These are phyloP conservation scores for Silurus aristotelis DNA, from an alignment of 2,797 vertebrate genomes.

Conservation along the genomic window DNA sequence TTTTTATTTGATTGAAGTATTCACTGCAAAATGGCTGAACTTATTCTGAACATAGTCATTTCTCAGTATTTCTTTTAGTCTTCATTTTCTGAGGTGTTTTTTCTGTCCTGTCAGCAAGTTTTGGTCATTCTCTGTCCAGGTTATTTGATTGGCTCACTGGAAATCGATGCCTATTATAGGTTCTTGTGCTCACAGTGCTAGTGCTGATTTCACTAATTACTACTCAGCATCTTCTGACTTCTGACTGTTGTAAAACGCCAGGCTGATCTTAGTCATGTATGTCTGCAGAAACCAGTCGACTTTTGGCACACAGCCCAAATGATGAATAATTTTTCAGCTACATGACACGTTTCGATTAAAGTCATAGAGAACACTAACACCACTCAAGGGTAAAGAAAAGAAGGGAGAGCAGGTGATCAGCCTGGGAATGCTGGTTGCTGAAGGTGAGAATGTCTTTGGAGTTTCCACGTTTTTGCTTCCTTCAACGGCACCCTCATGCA, in stretches of 20 bases:
- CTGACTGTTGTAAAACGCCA: background rate
- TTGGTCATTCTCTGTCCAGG: background rate
- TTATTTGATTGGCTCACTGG: background rate
- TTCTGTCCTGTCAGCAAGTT: background rate
- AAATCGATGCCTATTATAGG: background rate
- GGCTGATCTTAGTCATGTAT: background rate
- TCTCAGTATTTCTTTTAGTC: background rate
- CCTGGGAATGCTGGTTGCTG: too few relatives aligned
- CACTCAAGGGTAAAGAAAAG: too few relatives aligned
- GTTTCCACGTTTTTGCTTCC: too few relatives aligned
- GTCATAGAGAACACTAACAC: too few relatives aligned
- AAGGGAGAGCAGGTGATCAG: too few relatives aligned
- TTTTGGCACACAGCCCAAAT: background rate
- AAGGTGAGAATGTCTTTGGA: too few relatives aligned
- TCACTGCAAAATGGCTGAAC: background rate
- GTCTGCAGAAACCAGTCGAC: background rate
- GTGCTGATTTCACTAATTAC: background rate
- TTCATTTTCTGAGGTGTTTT: background rate
- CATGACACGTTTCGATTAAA: background rate
- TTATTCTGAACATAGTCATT: background rate
- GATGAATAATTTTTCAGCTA: background rate
- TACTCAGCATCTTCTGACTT: background rate
- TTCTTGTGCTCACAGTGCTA: background rate
- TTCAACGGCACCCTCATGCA: too few relatives aligned
- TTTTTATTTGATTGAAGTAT: background rate